Percentiles rank a stretch among this genome's conserved stretches.
These are phyloP conservation scores for Tyria jacobaeae DNA, from an alignment of 2,888 invertebrate genomes.

Conservation along the genomic window DNA sequence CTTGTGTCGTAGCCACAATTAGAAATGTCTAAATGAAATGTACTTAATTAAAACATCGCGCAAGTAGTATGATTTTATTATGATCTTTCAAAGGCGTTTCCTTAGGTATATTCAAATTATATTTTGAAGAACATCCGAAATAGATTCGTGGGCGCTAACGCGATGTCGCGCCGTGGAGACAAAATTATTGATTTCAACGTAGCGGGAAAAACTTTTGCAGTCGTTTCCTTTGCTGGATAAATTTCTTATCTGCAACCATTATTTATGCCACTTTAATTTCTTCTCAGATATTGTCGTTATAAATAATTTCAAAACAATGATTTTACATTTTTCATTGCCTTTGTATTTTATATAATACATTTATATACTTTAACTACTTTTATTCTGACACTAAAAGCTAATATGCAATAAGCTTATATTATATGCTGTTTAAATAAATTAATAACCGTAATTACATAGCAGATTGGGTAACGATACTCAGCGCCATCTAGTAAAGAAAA, in stretches of 20 bases:
- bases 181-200: constrained; percentile 80
- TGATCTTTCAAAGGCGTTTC: constrained; percentile 20
- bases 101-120: constrained; percentile 31
- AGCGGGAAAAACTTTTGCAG: constrained; percentile 76
- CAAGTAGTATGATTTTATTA: not conserved
- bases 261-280: constrained; percentile 42
- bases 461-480: not conserved
- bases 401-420: not conserved
- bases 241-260: constrained; percentile 66
- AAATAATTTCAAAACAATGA: constrained; percentile 5
- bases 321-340: not conserved
- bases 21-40: not conserved
- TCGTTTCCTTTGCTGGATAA: constrained; percentile 67
- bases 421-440: not conserved
- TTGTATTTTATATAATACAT: not conserved
- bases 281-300: constrained; percentile 9
- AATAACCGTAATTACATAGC: not conserved
- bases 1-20: too few species aligned
- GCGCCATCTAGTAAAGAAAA: not conserved
- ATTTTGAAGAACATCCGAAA: constrained; percentile 37
- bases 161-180: constrained; percentile 63
- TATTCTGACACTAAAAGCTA: not conserved
- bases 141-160: constrained; percentile 32
- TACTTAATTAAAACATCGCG: not conserved
- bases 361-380: not conserved